phyloP scores from a whole-genome alignment of 2,888 invertebrate species.

The Conus canariensis region DNA sequence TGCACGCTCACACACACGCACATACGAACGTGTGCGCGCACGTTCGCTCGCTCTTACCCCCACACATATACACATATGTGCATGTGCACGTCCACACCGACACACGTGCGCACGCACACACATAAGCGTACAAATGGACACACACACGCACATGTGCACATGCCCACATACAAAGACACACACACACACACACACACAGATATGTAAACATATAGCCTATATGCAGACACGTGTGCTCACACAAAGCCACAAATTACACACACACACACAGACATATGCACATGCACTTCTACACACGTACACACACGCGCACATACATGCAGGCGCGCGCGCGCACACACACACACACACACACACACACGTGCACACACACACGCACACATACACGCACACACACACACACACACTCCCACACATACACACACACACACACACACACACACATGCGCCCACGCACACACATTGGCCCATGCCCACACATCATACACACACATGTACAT shows the following conservation, averaged over 20 bases:
- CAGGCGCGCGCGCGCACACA: not conserved
- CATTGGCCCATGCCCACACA: too few relatives aligned
- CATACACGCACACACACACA: not conserved
- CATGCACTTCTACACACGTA: not conserved
- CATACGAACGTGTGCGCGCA: too few relatives aligned
- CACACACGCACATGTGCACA: not conserved
- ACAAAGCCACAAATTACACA: not conserved
- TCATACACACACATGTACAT: too few relatives aligned
- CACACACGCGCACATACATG: not conserved
- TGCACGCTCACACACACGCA: too few relatives aligned
- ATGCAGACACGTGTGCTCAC: not conserved
- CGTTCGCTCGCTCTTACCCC: too few relatives aligned
- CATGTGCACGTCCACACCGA: not conserved
- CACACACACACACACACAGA: not conserved
- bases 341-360: not conserved
- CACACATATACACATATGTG: not conserved
- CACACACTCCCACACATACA: not conserved
- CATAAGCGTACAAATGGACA: not conserved
- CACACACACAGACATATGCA: not conserved
- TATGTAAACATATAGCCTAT: not conserved
- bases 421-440: not conserved
- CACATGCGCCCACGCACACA: not conserved
- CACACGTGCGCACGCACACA: not conserved
- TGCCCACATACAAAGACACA: not conserved
- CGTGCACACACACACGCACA: too few relatives aligned